These are phyloP conservation scores for Eucera pruinosa DNA, from an alignment of 2,888 invertebrate genomes.

Conservation along the genomic window DNA sequence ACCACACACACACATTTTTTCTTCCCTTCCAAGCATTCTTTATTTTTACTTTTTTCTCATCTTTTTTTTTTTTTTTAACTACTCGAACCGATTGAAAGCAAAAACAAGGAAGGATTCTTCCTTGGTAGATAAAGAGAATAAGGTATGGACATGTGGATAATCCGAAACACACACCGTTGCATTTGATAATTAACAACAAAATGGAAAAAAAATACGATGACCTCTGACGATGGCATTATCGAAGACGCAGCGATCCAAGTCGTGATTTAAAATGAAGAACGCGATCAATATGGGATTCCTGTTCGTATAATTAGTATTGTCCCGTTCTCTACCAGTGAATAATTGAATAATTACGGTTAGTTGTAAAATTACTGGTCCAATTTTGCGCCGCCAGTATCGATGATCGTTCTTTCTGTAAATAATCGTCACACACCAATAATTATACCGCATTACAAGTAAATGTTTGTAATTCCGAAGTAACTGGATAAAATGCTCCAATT, in stretches of 20 bases:
- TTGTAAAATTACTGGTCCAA: conserved; percentile 47
- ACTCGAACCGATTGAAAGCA: conserved; percentile 8
- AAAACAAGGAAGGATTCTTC: background rate
- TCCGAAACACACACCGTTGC: conserved; percentile 32
- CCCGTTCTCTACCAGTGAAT: conserved; percentile 49
- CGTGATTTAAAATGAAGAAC: background rate
- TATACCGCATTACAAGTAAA: conserved; percentile 74
- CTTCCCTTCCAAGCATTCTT: conserved; percentile 22
- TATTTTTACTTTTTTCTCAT: background rate
- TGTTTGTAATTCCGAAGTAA: conserved; percentile 78
- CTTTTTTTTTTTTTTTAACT: background rate
- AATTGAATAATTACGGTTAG: conserved; percentile 51
- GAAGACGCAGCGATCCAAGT: conserved; percentile 12
- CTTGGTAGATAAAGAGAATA: background rate
- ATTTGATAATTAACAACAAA: conserved; percentile 39
- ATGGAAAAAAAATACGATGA: background rate
- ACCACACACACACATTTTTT: conserved; percentile 20
- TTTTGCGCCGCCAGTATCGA: conserved; percentile 40
- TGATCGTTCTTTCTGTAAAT: conserved; percentile 77
- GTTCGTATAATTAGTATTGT: conserved; percentile 47
- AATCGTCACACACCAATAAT: conserved; percentile 78
- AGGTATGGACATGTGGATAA: conserved; percentile 3
- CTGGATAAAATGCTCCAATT: conserved; percentile 67
- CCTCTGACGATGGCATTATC: conserved; percentile 20
- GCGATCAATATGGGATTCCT: conserved; percentile 11